Evolutionary conservation across 2,113 vertebrate species (phyloP).

Genomic region (Arothron firmamentum): DNA sequence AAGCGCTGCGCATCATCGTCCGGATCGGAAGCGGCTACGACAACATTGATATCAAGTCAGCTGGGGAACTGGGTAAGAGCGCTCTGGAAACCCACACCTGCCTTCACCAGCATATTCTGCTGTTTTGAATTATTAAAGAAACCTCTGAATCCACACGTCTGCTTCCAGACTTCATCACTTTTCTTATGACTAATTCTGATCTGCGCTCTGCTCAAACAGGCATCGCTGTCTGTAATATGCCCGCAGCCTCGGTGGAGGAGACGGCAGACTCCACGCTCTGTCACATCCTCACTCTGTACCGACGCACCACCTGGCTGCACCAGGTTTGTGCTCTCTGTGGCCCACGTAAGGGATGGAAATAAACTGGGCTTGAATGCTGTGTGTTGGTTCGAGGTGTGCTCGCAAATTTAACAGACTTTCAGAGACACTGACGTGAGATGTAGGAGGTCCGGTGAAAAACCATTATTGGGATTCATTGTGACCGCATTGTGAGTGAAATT

Average conservation of each 20-base stretch:
- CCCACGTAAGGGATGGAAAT: no score
- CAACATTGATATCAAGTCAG: slow-evolving; percentile 98
- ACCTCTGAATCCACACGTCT: slow-evolving; percentile 30
- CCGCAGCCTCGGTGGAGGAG: slow-evolving; percentile 95
- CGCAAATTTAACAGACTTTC: no score
- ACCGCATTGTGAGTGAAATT: not conserved
- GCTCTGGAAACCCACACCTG: slow-evolving; percentile 6
- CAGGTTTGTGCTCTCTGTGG: slow-evolving; percentile 49
- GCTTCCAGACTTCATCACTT: slow-evolving; percentile 23
- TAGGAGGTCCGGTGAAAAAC: no score
- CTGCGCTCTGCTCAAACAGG: slow-evolving; percentile 72
- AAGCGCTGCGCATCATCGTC: slow-evolving; percentile 95
- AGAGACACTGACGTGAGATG: slow-evolving; percentile 38
- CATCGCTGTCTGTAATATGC: slow-evolving; percentile 97
- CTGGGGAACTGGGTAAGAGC: slow-evolving; percentile 89
- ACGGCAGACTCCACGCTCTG: slow-evolving; percentile 95
- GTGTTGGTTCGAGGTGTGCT: no score
- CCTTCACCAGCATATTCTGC: slow-evolving; percentile 5
- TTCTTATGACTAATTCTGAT: slow-evolving; percentile 27
- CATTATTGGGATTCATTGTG: slow-evolving; percentile 13
- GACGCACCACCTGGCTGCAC: slow-evolving; percentile 95
- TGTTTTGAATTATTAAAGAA: slow-evolving; percentile 19
- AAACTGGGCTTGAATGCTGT: no score
- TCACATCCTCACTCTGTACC: slow-evolving; percentile 96
- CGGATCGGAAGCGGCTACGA: slow-evolving; percentile 97